These are phyloP conservation scores for Mirounga angustirostris DNA, from an alignment of 2,113 vertebrate genomes.

Conservation along the genomic window DNA sequence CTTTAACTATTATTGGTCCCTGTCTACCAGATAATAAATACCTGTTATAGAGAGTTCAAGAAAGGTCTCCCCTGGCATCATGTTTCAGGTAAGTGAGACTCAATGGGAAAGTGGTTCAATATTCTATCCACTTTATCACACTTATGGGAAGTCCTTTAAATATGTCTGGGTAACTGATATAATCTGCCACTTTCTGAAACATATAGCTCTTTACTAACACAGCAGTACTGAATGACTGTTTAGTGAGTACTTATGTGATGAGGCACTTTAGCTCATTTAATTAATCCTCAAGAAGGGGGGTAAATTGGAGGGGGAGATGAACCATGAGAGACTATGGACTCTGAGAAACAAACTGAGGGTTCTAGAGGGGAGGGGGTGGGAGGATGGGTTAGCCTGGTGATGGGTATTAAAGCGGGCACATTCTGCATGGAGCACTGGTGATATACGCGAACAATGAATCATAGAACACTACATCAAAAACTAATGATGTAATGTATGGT, in stretches of 20 bases:
- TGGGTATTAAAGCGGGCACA: too few species aligned
- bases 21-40: constrained; percentile 14
- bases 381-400: too few species aligned
- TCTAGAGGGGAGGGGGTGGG: too few species aligned
- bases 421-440: too few species aligned
- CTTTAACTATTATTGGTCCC: neutral
- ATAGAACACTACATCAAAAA: too few species aligned
- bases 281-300: neutral
- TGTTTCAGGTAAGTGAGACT: neutral
- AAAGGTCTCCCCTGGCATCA: neutral
- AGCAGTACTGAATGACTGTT: neutral
- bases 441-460: too few species aligned
- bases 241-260: neutral
- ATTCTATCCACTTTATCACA: constrained; percentile 25
- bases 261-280: neutral
- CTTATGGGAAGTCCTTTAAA: constrained; percentile 2
- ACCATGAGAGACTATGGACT: too few species aligned
- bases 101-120: neutral
- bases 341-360: too few species aligned
- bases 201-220: neutral
- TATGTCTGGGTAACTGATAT: constrained; percentile 41
- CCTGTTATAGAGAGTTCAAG: neutral
- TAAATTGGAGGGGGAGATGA: too few species aligned
- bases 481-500: too few species aligned
- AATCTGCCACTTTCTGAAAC: constrained; percentile 48